A percentile compares a stretch with the other conserved stretches of the same genome.
phyloP scores from a whole-genome alignment of 2,113 vertebrate genomes.

The Argyrosomus japonicus region DNA sequence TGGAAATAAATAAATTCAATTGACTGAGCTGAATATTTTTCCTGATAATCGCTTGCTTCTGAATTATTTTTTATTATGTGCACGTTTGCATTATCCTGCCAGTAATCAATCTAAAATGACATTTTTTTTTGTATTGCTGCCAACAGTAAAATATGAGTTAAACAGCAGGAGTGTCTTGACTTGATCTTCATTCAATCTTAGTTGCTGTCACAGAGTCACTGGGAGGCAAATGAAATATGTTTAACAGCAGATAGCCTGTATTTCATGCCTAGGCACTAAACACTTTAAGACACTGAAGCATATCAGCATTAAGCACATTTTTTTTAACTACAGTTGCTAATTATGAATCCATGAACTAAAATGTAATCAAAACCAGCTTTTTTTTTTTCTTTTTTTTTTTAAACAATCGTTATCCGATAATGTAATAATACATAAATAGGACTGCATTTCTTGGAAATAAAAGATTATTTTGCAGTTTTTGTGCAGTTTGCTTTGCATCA shows the following conservation, averaged over 20 bases:
- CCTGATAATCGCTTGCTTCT: constrained; percentile 45
- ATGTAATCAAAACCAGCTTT: constrained; percentile 5
- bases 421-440: too few species aligned
- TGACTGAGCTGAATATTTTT: constrained; percentile 47
- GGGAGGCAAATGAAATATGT: constrained; percentile 37
- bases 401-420: too few species aligned
- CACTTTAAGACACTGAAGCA: constrained; percentile 21
- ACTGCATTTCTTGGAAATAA: too few species aligned
- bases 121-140: constrained; percentile 13
- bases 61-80: constrained; percentile 59
- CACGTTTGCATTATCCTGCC: constrained; percentile 54
- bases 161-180: constrained; percentile 37
- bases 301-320: background rate
- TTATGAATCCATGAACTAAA: constrained; percentile 9
- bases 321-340: constrained; percentile 1
- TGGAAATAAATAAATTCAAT: constrained; percentile 45
- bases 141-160: constrained; percentile 42
- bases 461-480: too few species aligned
- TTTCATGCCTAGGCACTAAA: constrained; percentile 17
- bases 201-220: constrained; percentile 24
- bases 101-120: constrained; percentile 59
- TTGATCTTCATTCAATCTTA: constrained; percentile 38
- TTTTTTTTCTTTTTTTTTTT: background rate
- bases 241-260: constrained; percentile 22
- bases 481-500: too few species aligned